Base-by-base conservation (phyloP, 2,797 vertebrate genomes). In the Eospalax fontanierii region DNA sequence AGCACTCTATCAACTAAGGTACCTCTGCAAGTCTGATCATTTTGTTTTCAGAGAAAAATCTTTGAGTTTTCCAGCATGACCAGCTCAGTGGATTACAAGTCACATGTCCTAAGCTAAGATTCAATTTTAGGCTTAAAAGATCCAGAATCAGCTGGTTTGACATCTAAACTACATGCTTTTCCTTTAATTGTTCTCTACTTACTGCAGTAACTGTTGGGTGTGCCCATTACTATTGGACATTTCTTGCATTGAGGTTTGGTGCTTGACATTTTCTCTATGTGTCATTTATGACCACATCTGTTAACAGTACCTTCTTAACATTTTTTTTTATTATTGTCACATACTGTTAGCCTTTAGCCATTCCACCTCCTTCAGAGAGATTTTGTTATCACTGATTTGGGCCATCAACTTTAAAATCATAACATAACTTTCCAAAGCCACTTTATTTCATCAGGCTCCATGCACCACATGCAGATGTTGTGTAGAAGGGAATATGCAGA, bases 331-430 rank as follows among this genome's bases (percentile, higher is more conserved):
- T 83, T 81, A 43, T 1, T 83, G 0, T 66, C 35, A 43, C 61
- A 6, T 66, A 1, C 33, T 70, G 4, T 16, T 70, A 33, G 57
- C 16, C 28, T 94, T 87, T 75, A 79, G 21, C 3, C 19, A 81
- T 35, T 61, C 19, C 81, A 12, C 57, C 71, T 84, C 38, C 59
- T 91, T 84, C 33, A 79, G n/a, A 82, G 43, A 16, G 16, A 61
- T 71, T 95, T 75, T 68, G 28, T 75, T 93, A 82, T 84, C 73
- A 54, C 50, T 80, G 22, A 73, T 40, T n/a, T 93, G 33, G 35
- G 15, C 35, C 38, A 86, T 46, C 35, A 54, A 30, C 83, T 83
- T 93, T 87, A 89, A 92, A 88, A 12, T 78, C 63, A 76, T 33
- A 40, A 54, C 57, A 4, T 93, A 91, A 89, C 30, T 74, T 81